Percentiles rank a stretch among this genome's conserved stretches.
Evolutionary conservation across 2,113 vertebrate genomes (phyloP).

Genomic region (Nycticebus coucang): DNA sequence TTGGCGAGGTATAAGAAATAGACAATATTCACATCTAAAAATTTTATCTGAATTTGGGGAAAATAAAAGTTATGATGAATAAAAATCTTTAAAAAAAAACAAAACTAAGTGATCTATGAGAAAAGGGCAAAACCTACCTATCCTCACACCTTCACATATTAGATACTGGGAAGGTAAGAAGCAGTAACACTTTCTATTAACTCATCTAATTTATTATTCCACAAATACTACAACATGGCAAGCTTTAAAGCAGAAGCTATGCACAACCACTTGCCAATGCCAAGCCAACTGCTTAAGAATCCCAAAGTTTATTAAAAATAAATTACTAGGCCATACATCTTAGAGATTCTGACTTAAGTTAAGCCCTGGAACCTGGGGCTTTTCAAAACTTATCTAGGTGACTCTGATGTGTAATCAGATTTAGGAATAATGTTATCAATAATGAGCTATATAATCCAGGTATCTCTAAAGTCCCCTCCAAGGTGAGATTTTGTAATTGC

Average conservation of each 20-base stretch:
- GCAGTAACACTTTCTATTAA: not conserved
- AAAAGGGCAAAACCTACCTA: not conserved
- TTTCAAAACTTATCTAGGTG: not conserved
- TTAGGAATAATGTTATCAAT: not conserved
- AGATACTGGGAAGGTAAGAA: not conserved
- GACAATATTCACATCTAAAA: not conserved
- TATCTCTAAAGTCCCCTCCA: not conserved
- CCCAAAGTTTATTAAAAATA: not conserved
- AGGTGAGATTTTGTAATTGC: not conserved
- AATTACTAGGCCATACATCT: not conserved
- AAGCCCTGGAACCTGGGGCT: not conserved
- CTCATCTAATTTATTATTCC: not conserved
- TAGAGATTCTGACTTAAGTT: not conserved
- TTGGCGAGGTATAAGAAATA: not conserved
- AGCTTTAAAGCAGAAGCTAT: not conserved
- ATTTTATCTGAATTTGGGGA: not conserved
- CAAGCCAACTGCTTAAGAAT: not conserved
- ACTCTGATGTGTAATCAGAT: not conserved
- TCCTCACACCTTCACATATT: not conserved
- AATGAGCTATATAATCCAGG: not conserved
- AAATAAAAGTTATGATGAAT: conserved; percentile 36
- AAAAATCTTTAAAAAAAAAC: not conserved
- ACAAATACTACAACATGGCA: not conserved
- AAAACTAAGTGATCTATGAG: not conserved
- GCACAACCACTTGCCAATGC: not conserved